phyloP scores from a whole-genome alignment of 2,113 vertebrate species.

The Brachyhypopomus gauderio region DNA sequence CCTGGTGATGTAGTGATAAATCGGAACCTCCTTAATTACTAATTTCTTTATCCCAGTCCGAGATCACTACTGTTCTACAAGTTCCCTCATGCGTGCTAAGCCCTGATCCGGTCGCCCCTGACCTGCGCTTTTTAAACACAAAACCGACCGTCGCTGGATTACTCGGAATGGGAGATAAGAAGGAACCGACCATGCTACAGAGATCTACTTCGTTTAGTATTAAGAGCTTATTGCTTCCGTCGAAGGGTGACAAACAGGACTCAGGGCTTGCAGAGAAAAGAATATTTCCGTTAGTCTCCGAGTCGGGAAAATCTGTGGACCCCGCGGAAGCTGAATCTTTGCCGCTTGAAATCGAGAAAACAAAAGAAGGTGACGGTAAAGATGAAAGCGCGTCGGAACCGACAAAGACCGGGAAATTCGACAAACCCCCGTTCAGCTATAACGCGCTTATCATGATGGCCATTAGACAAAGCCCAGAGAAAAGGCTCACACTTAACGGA shows the following conservation, averaged over 20 bases:
- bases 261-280: constrained; percentile 51
- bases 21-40: constrained; percentile 75
- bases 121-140: constrained; percentile 44
- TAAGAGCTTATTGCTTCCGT: constrained; percentile 78
- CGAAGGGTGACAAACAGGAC: constrained; percentile 66
- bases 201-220: constrained; percentile 80
- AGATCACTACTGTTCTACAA: constrained; percentile 50
- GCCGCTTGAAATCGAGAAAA: constrained; percentile 52
- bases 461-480: constrained; percentile 80
- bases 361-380: too few species aligned
- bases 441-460: constrained; percentile 85
- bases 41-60: constrained; percentile 63
- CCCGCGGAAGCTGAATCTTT: constrained; percentile 59
- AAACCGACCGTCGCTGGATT: too few species aligned
- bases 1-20: constrained; percentile 57
- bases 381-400: too few species aligned
- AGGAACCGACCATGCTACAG: constrained; percentile 69
- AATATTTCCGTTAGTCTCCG: constrained; percentile 62
- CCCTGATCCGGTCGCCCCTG: constrained; percentile 55
- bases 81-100: constrained; percentile 63
- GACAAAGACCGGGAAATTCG: constrained; percentile 67
- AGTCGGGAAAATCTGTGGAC: constrained; percentile 66
- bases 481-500: constrained; percentile 78
- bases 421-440: constrained; percentile 82
- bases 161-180: constrained; percentile 70